Conservation (phyloP, 2,888 invertebrate genomes). For the Eledone cirrhosa region DNA sequence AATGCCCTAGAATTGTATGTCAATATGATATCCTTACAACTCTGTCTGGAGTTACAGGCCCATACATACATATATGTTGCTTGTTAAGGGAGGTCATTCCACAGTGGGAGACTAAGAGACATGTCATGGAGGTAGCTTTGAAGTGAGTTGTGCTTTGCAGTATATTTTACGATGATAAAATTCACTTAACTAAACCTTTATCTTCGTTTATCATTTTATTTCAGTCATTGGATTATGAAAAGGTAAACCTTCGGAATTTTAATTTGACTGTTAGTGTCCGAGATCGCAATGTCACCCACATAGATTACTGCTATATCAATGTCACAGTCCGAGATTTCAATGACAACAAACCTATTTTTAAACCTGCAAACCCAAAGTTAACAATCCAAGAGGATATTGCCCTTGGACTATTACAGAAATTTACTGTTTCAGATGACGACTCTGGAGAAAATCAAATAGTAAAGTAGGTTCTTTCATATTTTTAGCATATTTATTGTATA, state of each 20-base stretch:
- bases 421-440: slow-evolving; percentile 95
- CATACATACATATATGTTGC: too few relatives aligned
- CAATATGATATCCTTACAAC: too few relatives aligned
- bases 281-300: slow-evolving; percentile 56
- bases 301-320: slow-evolving; percentile 92
- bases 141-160: too few relatives aligned
- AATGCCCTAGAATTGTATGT: too few relatives aligned
- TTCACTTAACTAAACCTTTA: too few relatives aligned
- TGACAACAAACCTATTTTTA: slow-evolving; percentile 97
- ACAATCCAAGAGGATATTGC: slow-evolving; percentile 89
- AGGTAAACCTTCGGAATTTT: slow-evolving; percentile 50
- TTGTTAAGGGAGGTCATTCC: too few relatives aligned
- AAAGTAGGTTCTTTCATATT: slow-evolving; percentile 50
- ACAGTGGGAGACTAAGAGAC: too few relatives aligned
- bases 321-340: slow-evolving; percentile 99
- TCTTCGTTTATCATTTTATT: background rate
- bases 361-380: slow-evolving; percentile 35
- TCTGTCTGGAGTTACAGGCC: too few relatives aligned
- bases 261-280: slow-evolving; percentile 62
- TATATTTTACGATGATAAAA: too few relatives aligned
- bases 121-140: too few relatives aligned
- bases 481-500: too few relatives aligned
- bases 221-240: slow-evolving; percentile 63
- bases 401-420: slow-evolving; percentile 88
- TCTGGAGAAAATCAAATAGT: slow-evolving; percentile 77